phyloP scores from a whole-genome alignment of 2,113 vertebrate genomes.

The Lagopus leucura region DNA sequence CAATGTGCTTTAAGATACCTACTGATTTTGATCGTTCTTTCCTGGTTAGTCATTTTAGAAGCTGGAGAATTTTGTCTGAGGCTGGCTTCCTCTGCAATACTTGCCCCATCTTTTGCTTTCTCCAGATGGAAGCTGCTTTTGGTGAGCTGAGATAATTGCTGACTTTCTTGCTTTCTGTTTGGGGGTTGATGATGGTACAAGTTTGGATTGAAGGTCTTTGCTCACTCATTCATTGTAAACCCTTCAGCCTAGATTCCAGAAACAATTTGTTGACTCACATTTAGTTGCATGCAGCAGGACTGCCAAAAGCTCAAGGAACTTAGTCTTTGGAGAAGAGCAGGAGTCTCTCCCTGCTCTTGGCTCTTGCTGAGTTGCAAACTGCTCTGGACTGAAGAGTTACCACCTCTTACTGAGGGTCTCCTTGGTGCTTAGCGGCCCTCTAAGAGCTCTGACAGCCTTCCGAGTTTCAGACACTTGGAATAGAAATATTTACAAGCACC shows the following conservation, averaged over 20 bases:
- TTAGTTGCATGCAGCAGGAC: rapidly evolving
- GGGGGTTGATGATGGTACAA: not conserved
- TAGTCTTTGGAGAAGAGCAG: not conserved
- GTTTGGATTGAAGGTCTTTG: not conserved
- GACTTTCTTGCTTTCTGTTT: not conserved
- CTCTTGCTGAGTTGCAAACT: not conserved
- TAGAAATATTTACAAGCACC: not conserved
- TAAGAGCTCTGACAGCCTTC: not conserved
- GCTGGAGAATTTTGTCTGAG: not conserved
- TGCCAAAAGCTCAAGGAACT: not conserved
- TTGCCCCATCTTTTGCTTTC: not conserved
- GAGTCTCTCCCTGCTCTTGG: not conserved
- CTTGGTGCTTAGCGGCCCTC: not conserved
- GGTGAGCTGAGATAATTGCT: not conserved
- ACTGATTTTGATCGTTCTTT: not conserved
- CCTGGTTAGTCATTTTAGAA: not conserved
- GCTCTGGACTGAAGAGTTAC: not conserved
- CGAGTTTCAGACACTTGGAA: not conserved
- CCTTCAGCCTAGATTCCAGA: not conserved
- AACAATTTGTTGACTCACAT: not conserved
- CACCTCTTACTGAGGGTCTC: not conserved
- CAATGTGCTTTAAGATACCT: not conserved
- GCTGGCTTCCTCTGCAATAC: not conserved
- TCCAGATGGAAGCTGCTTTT: not conserved
- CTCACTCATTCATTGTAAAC: not conserved